Evolutionary conservation across 2,888 invertebrate species (phyloP), one percentile per base, ranked within the genome.

Genomic region (Ormyrus thymus): DNA sequence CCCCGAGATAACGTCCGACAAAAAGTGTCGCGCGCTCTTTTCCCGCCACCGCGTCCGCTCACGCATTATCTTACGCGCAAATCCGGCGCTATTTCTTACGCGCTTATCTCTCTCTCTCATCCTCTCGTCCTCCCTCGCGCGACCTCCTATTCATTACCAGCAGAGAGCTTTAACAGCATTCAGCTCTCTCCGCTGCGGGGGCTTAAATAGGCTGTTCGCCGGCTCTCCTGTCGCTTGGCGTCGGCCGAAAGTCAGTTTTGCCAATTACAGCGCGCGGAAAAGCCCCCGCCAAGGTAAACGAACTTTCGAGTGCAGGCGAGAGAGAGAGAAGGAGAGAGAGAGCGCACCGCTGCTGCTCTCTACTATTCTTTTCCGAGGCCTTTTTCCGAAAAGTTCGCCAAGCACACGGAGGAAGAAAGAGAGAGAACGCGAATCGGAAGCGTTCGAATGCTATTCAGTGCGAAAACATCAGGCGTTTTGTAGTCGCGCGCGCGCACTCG

Each of bases 141-240:
- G 70, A 43, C 51, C 50, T 73, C 29, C 73, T 76, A 72, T 72
- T 77, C 72, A 77, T 77, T 77, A 72, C 56, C 50, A 29, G 56
- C 62, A 9, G 7, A 13, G 76, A 29, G 29, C 29, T 29, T 50
- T 70, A 71, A 51, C 58, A 62, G 46, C 50, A 29, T 29, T 29
- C 29, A 29, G 29, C 29, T 29, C 29, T 29, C 29, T 29, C 29
- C 29, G 29, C 2, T 29, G 29, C 29, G 29, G 29, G 29, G 29
- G 29, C 29, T 29, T 29, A 29, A 29, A 29, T 29, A 29, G 29
- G 29, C 3, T 29, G 65, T 64, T 71, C 70, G 15, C n/a, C 68
- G 59, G 11, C 48, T 43, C 53, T 66, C 58, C 46, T 45, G 59
- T 45, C 15, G 45, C 46, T 13, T 43, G n/a, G 56, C 50, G 29